Conservation (phyloP, 2,888 invertebrate species). For the Pheosia tremula region DNA sequence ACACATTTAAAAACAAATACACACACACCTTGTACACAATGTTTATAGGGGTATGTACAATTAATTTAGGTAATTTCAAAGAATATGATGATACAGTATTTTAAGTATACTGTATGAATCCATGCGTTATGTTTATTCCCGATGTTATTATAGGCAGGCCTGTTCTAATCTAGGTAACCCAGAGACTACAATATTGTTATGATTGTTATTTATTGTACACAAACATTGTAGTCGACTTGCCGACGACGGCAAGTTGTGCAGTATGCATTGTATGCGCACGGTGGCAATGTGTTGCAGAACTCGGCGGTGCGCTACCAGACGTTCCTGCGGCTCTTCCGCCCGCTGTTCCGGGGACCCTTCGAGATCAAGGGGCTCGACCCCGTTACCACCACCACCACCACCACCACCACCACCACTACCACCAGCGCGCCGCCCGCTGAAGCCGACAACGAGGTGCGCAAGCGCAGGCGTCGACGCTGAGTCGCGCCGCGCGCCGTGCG, state of each 20-base stretch:
- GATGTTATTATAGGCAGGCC: too few species aligned
- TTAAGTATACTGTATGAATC: too few species aligned
- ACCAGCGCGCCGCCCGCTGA: constrained; percentile 27
- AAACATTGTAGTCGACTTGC: too few species aligned
- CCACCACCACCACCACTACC: constrained; percentile 51
- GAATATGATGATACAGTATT: too few species aligned
- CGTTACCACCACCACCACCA: constrained; percentile 78
- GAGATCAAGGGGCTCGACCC: constrained; percentile 89
- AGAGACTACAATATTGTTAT: too few species aligned
- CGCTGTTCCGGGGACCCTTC: constrained; percentile 89
- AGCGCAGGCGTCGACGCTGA: constrained; percentile 4
- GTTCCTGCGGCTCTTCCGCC: constrained; percentile 89
- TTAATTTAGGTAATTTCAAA: too few species aligned
- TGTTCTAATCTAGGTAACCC: too few species aligned
- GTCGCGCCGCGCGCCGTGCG: not conserved
- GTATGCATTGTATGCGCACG: not conserved
- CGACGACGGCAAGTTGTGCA: not conserved
- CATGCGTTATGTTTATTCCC: too few species aligned
- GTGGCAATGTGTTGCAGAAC: constrained; percentile 84
- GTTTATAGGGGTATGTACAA: too few species aligned
- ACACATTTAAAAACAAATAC: not conserved
- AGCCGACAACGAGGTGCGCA: not conserved
- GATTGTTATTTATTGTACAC: too few species aligned
- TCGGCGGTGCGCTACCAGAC: constrained; percentile 90
- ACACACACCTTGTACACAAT: too few species aligned